These are phyloP conservation scores for Serilophus lunatus DNA, from an alignment of 2,113 vertebrate genomes.

Conservation along the genomic window DNA sequence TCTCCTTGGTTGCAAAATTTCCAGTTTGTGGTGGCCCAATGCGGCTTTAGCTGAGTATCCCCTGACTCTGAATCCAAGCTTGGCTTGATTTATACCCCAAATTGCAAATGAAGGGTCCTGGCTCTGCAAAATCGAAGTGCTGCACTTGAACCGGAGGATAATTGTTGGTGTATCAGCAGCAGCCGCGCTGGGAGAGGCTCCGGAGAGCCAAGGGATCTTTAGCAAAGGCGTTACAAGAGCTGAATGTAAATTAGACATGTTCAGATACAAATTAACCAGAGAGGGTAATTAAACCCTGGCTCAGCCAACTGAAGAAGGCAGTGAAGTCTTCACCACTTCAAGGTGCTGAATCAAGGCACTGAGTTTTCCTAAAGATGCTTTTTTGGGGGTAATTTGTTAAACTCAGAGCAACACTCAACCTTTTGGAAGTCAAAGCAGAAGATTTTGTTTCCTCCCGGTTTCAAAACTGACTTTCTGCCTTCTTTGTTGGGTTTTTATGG, in stretches of 20 bases:
- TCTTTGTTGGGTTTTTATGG: neutral
- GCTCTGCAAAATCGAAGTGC: neutral
- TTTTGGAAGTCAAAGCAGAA: neutral
- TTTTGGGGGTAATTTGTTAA: neutral
- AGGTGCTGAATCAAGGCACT: neutral
- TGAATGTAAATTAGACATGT: neutral
- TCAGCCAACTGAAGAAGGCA: neutral
- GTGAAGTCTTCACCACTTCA: neutral
- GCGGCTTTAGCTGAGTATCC: neutral
- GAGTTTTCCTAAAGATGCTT: neutral
- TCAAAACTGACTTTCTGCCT: neutral
- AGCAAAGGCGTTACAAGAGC: neutral
- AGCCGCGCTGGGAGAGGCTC: neutral
- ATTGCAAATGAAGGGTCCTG: neutral
- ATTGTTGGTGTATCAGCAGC: neutral
- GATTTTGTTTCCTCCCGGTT: neutral
- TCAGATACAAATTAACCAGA: neutral
- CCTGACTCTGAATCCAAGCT: neutral
- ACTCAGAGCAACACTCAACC: neutral
- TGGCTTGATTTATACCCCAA: neutral
- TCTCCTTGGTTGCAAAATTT: neutral
- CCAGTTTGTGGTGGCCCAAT: fast-evolving
- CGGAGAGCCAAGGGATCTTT: neutral
- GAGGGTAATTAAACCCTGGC: neutral
- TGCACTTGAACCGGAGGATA: neutral